phyloP scores from a whole-genome alignment of 2,113 vertebrate species.

The Caranx melampygus region DNA sequence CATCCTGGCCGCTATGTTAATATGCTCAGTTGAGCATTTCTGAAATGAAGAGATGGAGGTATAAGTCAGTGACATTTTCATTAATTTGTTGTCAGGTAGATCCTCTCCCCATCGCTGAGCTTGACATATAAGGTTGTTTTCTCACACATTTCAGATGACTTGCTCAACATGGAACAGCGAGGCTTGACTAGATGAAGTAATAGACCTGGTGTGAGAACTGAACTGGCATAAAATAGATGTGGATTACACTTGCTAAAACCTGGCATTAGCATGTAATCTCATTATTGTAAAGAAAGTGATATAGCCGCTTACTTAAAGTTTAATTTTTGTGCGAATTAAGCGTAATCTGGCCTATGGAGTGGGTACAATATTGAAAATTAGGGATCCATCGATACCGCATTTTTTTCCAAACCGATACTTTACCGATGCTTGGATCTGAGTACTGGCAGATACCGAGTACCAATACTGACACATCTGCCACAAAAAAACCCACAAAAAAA shows the following conservation, averaged over 20 bases:
- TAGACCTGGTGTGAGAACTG: not conserved
- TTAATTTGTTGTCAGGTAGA: slow-evolving; percentile 73
- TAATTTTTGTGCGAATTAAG: slow-evolving; percentile 20
- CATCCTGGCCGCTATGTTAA: slow-evolving; percentile 51
- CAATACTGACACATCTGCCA: no score
- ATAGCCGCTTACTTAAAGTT: slow-evolving; percentile 4
- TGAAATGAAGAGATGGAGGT: slow-evolving; percentile 53
- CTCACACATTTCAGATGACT: slow-evolving; percentile 43
- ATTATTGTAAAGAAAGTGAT: slow-evolving; percentile 32
- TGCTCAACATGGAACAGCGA: not conserved
- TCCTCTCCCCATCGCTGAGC: slow-evolving; percentile 40
- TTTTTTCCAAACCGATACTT: no score
- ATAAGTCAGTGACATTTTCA: slow-evolving; percentile 73
- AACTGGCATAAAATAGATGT: slow-evolving; percentile 11
- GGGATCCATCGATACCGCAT: no score
- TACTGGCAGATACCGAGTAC: no score
- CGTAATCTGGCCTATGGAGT: not conserved
- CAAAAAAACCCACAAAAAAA: no score
- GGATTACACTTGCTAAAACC: slow-evolving; percentile 40
- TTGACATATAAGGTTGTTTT: slow-evolving; percentile 52
- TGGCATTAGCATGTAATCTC: slow-evolving; percentile 31
- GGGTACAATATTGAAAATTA: slow-evolving; percentile 1
- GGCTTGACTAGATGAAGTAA: slow-evolving; percentile 29
- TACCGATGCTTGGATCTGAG: no score
- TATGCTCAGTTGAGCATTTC: slow-evolving; percentile 48